Conservation (phyloP, 2,888 invertebrate genomes). For the Trichopria drosophilae region DNA sequence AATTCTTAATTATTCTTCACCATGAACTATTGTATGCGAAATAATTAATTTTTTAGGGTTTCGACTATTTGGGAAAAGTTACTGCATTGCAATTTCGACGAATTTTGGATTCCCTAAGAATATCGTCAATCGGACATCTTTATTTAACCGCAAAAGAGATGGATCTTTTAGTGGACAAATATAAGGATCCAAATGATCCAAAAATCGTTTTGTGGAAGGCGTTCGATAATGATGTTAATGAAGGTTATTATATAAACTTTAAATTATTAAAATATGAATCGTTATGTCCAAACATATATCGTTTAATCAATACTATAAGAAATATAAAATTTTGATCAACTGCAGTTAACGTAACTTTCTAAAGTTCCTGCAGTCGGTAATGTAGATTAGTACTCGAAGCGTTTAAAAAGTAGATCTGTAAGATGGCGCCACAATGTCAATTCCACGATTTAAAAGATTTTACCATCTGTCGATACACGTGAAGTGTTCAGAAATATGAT, state of each 20-base stretch:
- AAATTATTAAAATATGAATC: neutral
- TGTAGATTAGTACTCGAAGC: no score
- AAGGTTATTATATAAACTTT: slow-evolving; percentile 61
- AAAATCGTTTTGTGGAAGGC: slow-evolving; percentile 73
- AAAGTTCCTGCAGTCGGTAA: no score
- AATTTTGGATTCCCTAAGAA: slow-evolving; percentile 69
- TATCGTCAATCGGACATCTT: slow-evolving; percentile 63
- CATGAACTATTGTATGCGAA: no score
- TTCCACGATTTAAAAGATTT: no score
- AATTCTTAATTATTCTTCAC: neutral
- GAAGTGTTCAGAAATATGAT: no score
- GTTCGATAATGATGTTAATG: slow-evolving; percentile 78
- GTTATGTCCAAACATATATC: slow-evolving; percentile 1
- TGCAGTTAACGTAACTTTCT: no score
- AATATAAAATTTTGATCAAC: no score
- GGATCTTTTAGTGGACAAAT: slow-evolving; percentile 67
- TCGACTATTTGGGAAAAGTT: slow-evolving; percentile 73
- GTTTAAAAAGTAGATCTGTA: no score
- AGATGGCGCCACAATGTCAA: no score
- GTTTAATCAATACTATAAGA: no score
- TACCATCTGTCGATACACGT: no score
- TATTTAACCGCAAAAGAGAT: slow-evolving; percentile 68
- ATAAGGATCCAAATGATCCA: slow-evolving; percentile 72
- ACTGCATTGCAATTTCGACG: slow-evolving; percentile 73
- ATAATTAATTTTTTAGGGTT: slow-evolving; percentile 64